These are phyloP conservation scores for Coelogynopora nodosa DNA, from an alignment of 2,888 invertebrate genomes.

Conservation along the genomic window DNA sequence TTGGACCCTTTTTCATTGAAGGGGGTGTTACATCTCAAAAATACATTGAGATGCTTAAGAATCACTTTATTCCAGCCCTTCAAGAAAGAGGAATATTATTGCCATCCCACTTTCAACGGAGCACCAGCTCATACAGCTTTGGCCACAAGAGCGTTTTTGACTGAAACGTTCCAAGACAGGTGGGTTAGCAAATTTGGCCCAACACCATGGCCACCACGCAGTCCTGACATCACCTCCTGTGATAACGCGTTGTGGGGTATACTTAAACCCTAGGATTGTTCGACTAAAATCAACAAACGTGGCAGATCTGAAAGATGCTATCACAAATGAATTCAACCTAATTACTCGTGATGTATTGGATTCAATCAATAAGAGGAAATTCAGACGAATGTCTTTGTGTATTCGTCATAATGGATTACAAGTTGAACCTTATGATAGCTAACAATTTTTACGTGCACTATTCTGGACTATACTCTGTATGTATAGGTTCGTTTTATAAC, in stretches of 20 bases:
- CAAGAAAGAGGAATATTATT: constrained; percentile 2
- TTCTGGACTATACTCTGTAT: not conserved
- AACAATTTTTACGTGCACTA: not conserved
- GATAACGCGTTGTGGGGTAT: constrained; percentile 20
- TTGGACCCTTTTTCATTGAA: not conserved
- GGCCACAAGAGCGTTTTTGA: not conserved
- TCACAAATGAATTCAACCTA: not conserved
- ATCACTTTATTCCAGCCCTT: not conserved
- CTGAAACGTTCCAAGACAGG: not conserved
- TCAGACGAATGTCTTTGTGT: not conserved
- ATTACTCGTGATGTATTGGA: not conserved
- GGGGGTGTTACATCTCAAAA: not conserved
- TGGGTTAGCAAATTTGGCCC: constrained; percentile 32
- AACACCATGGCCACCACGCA: constrained; percentile 13
- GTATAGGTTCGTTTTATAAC: not conserved
- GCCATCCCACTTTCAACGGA: not conserved
- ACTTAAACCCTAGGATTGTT: not conserved
- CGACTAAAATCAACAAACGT: not conserved
- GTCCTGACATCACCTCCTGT: constrained; percentile 32
- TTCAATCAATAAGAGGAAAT: constrained; percentile 13
- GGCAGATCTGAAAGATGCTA: not conserved
- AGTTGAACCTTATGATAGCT: constrained; percentile 1
- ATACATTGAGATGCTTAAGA: constrained; percentile 4
- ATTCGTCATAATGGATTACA: constrained; percentile 8
- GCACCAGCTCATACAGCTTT: constrained; percentile 27